phyloP scores from a whole-genome alignment of 2,797 vertebrate genomes.

The Peromyscus melanophrys region DNA sequence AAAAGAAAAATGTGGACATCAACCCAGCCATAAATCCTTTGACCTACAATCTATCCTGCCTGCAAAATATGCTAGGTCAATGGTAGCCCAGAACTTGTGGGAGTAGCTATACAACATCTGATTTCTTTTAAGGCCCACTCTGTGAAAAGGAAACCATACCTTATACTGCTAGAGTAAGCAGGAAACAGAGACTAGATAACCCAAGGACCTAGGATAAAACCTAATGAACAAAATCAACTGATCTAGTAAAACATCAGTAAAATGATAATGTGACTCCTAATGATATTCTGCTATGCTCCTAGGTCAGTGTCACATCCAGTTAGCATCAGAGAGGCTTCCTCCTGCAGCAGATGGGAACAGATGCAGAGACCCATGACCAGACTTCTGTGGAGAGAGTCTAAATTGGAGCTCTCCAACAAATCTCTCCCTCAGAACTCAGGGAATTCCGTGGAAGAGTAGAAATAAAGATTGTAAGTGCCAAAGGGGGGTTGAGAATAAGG shows the following conservation, averaged over 20 bases:
- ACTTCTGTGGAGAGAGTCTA: neutral
- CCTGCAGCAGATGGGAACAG: neutral
- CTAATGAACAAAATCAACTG: neutral
- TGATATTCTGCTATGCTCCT: neutral
- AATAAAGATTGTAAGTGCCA: neutral
- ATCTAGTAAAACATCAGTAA: neutral
- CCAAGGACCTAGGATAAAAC: neutral
- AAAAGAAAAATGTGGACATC: neutral
- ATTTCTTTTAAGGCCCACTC: neutral
- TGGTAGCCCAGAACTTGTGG: neutral
- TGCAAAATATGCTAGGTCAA: neutral
- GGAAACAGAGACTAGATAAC: neutral
- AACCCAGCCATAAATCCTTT: neutral
- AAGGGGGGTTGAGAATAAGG: accelerated
- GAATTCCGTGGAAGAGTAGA: neutral
- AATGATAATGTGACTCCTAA: neutral
- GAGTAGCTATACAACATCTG: neutral
- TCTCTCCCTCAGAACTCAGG: neutral
- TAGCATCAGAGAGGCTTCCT: neutral
- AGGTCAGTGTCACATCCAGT: too few relatives aligned
- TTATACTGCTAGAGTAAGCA: neutral
- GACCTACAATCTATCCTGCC: neutral
- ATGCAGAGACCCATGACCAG: neutral
- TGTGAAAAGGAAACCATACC: neutral
- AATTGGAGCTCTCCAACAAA: too few relatives aligned